Evolutionary conservation across 2,797 vertebrate species (phyloP), one percentile per base, ranked within the genome.

Genomic region (Pyrocephalus nanus): DNA sequence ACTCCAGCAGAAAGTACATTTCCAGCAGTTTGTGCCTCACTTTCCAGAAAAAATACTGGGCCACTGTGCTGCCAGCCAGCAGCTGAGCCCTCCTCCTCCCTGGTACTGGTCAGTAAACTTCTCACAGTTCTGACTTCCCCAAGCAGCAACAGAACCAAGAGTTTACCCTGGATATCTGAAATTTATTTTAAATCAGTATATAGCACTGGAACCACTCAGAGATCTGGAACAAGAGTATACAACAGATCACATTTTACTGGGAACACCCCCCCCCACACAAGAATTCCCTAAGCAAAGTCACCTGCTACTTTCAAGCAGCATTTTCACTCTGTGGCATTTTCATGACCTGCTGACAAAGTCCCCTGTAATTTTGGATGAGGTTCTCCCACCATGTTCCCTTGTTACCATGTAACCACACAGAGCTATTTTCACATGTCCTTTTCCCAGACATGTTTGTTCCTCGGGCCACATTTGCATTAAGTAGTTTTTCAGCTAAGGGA

Each of bases 161-260:
- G 8, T 26, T 55, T 32, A 45, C 78, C 6, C 34, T 0, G 23
- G 30, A 13, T 1, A 40, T 0, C 51, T 0, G 2, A 14, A 10
- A 47, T 34, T 12, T 17, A 43, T n/a, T 77, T 65, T 17, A 15
- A 69, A 15, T 10, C 42, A 58, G 22, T 3, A 21, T 5, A 47
- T 0, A 43, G 21, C 16, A 32, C 11, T 6, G 16, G 14, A 69
- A 64, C 65, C 8, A 40, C 27, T 18, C 32, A 7, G 11, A 30
- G 26, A 18, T 54, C 32, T 55, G 60, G 15, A 18, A 36, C 22
- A 25, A 20, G 9, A 15, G 18, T 2, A 12, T 2, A 27, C 4
- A n/a, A n/a, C 54, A 78, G 66, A 42, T 48, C 8, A 6, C 15
- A 11, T 80, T 77, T 55, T 38, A 62, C 32, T 62, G 38, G 34